A percentile compares a stretch with the other conserved stretches of the same genome.
Conservation (phyloP, 2,888 invertebrate species). For the Plagodis pulveraria region DNA sequence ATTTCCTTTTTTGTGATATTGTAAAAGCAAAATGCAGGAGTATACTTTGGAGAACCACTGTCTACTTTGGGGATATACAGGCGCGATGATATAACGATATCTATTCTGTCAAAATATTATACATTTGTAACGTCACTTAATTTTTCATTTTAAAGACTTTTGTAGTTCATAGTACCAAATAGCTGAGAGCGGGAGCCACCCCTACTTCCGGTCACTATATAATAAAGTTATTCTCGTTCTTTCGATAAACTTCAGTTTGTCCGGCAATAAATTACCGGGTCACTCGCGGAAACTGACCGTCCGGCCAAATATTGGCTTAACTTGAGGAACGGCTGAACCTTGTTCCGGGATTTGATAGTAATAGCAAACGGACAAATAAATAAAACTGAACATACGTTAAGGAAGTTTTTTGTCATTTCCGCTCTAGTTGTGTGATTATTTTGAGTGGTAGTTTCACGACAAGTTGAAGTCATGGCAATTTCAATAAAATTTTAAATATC, state of each 20-base stretch:
- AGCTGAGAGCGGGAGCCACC: conserved; percentile 45
- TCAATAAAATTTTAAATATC: too few species aligned
- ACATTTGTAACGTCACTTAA: too few species aligned
- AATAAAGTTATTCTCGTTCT: conserved; percentile 84
- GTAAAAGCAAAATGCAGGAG: neutral
- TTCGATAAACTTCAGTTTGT: conserved; percentile 84
- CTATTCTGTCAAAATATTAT: too few species aligned
- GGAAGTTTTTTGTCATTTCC: conserved; percentile 23
- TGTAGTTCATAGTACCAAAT: conserved; percentile 49
- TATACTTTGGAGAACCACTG: too few species aligned
- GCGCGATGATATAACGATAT: too few species aligned
- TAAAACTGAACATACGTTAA: conserved; percentile 43
- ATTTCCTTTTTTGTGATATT: too few species aligned
- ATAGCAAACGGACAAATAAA: conserved; percentile 61
- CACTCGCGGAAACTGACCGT: conserved; percentile 53
- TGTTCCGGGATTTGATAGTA: conserved; percentile 62
- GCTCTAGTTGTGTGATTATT: neutral
- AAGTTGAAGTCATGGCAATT: too few species aligned
- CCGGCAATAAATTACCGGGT: conserved; percentile 81
- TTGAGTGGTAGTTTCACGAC: too few species aligned
- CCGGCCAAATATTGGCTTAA: conserved; percentile 82
- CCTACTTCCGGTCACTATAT: conserved; percentile 81
- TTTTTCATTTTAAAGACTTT: conserved; percentile 27
- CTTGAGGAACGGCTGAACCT: conserved; percentile 71
- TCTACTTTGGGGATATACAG: too few species aligned